Evolutionary conservation across 2,113 vertebrate genomes (phyloP).

Genomic region (Lontra canadensis): DNA sequence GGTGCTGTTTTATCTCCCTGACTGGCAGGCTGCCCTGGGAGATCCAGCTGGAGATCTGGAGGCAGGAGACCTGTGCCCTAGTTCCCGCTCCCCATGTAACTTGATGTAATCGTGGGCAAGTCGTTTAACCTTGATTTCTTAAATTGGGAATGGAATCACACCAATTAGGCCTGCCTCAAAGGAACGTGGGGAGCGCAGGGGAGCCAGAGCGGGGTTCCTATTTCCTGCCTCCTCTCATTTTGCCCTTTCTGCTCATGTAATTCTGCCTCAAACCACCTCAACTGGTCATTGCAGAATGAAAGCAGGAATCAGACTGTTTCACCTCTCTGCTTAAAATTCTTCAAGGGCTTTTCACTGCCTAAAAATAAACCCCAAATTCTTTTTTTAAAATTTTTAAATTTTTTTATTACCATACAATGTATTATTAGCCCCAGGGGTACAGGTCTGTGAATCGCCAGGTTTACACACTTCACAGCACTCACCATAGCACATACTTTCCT

Average conservation of each 20-base stretch:
- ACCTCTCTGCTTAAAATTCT: neutral
- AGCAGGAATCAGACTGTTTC: neutral
- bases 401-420: too few species aligned
- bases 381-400: too few species aligned
- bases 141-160: neutral
- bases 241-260: neutral
- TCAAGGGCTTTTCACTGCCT: neutral
- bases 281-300: neutral
- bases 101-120: neutral
- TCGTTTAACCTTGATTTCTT: slow-evolving; percentile 32
- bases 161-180: neutral
- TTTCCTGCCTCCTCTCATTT: neutral
- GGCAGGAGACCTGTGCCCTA: neutral
- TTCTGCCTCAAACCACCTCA: neutral
- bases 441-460: too few species aligned
- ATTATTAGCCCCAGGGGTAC: too few species aligned
- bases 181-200: neutral
- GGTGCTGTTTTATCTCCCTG: neutral
- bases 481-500: too few species aligned
- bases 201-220: neutral
- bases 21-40: neutral
- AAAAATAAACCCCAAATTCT: neutral
- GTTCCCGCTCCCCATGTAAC: neutral
- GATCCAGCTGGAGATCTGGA: neutral
- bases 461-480: too few species aligned